These are phyloP conservation scores for Tetropium fuscum DNA, from an alignment of 2,888 invertebrate genomes.

Conservation along the genomic window DNA sequence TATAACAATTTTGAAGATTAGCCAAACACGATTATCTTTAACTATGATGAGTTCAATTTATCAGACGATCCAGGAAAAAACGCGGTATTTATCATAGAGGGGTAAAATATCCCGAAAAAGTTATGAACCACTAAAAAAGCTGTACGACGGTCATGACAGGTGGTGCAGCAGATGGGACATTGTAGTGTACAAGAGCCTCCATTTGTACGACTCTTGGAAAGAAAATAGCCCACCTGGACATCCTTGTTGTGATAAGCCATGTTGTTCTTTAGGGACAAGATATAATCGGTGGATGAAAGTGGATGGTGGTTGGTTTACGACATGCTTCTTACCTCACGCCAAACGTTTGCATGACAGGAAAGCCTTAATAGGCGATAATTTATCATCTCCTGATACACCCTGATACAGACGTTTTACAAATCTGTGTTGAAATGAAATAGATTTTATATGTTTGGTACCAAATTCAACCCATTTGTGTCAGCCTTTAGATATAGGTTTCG, in stretches of 20 bases:
- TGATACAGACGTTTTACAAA: conserved; percentile 25
- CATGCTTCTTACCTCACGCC: conserved; percentile 15
- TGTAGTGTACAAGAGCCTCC: conserved; percentile 48
- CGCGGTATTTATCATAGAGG: conserved; percentile 8
- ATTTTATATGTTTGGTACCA: conserved; percentile 51
- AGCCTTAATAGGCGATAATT: conserved; percentile 27
- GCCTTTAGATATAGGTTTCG: conserved; percentile 1
- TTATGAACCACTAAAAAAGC: conserved; percentile 45
- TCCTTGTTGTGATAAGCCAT: conserved; percentile 42
- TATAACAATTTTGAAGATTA: conserved; percentile 16
- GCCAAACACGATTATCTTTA: conserved; percentile 1
- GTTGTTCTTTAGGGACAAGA: conserved; percentile 40
- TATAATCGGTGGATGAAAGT: conserved; percentile 57
- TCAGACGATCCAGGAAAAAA: conserved; percentile 2
- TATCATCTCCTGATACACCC: conserved; percentile 26
- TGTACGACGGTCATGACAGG: conserved; percentile 56
- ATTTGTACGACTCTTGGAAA: conserved; percentile 53
- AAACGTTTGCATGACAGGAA: conserved; percentile 24
- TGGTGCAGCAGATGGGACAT: conserved; percentile 52
- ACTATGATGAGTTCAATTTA: neutral
- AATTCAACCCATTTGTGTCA: conserved; percentile 18
- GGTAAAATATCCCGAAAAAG: conserved; percentile 23
- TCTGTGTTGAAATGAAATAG: conserved; percentile 54
- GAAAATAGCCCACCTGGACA: conserved; percentile 55
- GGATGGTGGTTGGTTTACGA: conserved; percentile 53